Evolutionary conservation across 2,797 vertebrate genomes (phyloP), one percentile per base, ranked within the genome.

Genomic region (Geotrypetes seraphini): DNA sequence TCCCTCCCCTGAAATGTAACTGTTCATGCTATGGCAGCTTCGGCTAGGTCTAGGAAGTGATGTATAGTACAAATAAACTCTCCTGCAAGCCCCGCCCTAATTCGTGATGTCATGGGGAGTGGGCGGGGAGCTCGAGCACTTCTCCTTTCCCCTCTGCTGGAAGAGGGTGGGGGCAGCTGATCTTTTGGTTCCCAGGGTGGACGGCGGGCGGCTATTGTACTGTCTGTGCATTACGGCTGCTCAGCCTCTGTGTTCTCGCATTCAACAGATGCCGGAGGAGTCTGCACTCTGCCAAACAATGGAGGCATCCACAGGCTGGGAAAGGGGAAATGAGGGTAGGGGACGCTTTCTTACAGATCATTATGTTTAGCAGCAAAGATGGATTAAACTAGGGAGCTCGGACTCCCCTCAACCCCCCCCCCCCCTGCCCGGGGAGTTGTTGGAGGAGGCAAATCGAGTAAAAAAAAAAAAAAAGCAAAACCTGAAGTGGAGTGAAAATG

Each of bases 41-140:
- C 74, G 17, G 30, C 40, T 37, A 69, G 84, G 17, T 30, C 40
- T 37, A 69, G 84, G 79, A 85, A 83, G 79, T 80, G 83, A 84
- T 70, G 67, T 66, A 51, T 60, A 64, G 53, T 50, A 62, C 69
- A 57, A 75, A 75, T 51, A 69, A 62, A 56, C 40, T 48, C 46
- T 44, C 50, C 58, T 42, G 30, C 34, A 8, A 9, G 57, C 43
- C 52, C 73, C 30, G 57, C 82, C 63, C 32, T 39, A 20, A 19
- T 0, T 2, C 0, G n/a, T 43, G n/a, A 73, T 66, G 59, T 73
- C 73, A 71, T 20, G 8, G 12, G 7, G 7, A 21, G 21, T 8
- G 8, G 7, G 16, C 21, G 7, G 4, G 22, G 5, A 16, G 5
- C 7, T 7, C 8, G 5, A 5, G 5, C 22, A n/a, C n/a, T n/a